A percentile compares a stretch with the other conserved stretches of the same genome.
Conservation (phyloP, 2,888 invertebrate species). For the Eupithecia insigniata region DNA sequence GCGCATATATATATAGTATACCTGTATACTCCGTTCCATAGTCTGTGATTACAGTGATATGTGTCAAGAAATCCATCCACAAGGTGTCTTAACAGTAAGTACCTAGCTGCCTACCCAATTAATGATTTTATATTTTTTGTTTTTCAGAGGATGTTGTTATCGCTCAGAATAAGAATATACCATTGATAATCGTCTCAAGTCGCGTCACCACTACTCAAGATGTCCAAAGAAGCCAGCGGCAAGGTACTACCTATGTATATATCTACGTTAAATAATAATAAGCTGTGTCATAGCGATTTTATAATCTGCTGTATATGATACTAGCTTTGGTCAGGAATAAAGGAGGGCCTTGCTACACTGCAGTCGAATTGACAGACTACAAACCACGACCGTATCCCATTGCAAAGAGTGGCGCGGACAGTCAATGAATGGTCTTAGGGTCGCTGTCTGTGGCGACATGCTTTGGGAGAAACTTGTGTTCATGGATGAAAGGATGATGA, state of each 20-base stretch:
- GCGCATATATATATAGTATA: no score
- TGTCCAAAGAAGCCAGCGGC: slow-evolving; percentile 35
- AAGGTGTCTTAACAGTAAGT: neutral
- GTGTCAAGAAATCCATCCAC: no score
- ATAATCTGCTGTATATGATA: no score
- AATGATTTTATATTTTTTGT: neutral
- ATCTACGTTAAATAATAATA: neutral
- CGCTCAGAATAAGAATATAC: neutral
- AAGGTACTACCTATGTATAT: slow-evolving; percentile 2
- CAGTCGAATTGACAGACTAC: no score
- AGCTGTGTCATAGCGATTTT: neutral
- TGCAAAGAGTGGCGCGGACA: no score
- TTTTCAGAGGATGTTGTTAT: neutral
- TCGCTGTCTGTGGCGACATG: neutral
- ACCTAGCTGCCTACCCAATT: neutral
- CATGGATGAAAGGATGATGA: neutral
- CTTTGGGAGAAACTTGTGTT: neutral
- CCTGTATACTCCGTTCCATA: no score
- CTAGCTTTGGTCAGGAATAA: neutral
- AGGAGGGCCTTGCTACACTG: neutral
- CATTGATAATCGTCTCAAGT: neutral
- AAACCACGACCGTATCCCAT: no score
- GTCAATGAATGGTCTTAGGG: neutral
- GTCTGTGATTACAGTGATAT: neutral
- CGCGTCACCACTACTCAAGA: slow-evolving; percentile 10